A percentile compares a stretch with the other conserved stretches of the same genome.
These are phyloP conservation scores for Grammatotria lemairii DNA, from an alignment of 2,113 vertebrate species.

Conservation along the genomic window DNA sequence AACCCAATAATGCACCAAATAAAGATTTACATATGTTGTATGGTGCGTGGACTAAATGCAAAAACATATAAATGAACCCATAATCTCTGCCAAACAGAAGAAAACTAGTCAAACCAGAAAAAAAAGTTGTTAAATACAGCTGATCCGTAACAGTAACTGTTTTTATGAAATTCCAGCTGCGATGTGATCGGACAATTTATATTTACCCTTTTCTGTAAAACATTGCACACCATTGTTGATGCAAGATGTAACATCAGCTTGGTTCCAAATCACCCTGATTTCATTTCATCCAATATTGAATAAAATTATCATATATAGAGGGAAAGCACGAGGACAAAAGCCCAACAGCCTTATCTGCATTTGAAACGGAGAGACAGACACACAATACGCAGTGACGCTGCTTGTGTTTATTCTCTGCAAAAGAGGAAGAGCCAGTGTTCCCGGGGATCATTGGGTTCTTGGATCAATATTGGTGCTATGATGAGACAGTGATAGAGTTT, in stretches of 20 bases:
- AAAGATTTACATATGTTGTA: neutral
- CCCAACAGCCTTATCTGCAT: constrained; percentile 1
- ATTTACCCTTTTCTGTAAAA: neutral
- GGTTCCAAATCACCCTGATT: neutral
- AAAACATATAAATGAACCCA: neutral
- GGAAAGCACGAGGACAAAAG: neutral
- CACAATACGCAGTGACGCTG: neutral
- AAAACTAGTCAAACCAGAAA: neutral
- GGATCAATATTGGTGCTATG: constrained; percentile 54
- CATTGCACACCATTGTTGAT: neutral
- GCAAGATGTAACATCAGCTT: neutral
- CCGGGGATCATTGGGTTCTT: constrained; percentile 37
- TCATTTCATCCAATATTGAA: neutral
- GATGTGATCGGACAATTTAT: neutral
- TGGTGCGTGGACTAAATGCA: neutral
- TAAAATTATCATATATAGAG: neutral
- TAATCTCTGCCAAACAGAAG: neutral
- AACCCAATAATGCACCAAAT: neutral
- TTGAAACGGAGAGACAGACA: neutral
- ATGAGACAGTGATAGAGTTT: constrained; percentile 65
- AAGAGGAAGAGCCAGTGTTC: constrained; percentile 37
- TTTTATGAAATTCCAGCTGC: neutral
- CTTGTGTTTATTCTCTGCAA: constrained; percentile 25
- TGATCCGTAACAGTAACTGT: neutral
- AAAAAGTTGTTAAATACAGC: neutral